Percentiles rank a stretch among this genome's conserved stretches.
phyloP scores from a whole-genome alignment of 2,888 invertebrate genomes.

The Lithosia quadra region DNA sequence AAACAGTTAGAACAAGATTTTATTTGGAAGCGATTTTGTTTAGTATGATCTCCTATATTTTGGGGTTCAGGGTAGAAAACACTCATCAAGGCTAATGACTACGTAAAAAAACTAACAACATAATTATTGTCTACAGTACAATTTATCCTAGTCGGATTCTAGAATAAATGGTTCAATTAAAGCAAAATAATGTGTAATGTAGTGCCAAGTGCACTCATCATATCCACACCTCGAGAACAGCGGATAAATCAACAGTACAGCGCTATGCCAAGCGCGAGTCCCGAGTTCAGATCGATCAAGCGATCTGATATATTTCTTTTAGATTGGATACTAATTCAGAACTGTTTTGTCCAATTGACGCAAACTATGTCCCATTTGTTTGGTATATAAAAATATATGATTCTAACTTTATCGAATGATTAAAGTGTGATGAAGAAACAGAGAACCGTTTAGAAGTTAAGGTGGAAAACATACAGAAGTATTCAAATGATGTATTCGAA shows the following conservation, averaged over 20 bases:
- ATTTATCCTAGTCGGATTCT: constrained; percentile 10
- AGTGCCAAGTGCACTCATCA: constrained; percentile 45
- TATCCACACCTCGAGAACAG: constrained; percentile 42
- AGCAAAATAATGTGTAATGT: constrained; percentile 27
- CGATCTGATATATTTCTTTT: constrained; percentile 41
- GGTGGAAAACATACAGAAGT: background rate
- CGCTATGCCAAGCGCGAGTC: constrained; percentile 39
- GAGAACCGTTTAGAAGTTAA: background rate
- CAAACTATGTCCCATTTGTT: background rate
- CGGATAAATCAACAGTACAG: constrained; percentile 43
- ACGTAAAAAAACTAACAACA: background rate
- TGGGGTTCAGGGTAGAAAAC: background rate
- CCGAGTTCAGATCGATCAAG: constrained; percentile 21
- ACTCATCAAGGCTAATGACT: background rate
- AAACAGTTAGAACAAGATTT: background rate
- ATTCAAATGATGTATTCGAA: background rate
- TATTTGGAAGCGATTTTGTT: background rate
- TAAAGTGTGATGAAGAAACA: background rate
- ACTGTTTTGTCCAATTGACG: constrained; percentile 27
- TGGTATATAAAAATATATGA: background rate
- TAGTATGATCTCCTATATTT: background rate
- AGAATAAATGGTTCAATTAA: constrained; percentile 39
- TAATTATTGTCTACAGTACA: constrained; percentile 5
- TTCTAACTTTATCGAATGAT: background rate
- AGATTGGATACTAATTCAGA: constrained; percentile 45